phyloP scores from a whole-genome alignment of 2,888 invertebrate species.

The Cheilosia vulpina region DNA sequence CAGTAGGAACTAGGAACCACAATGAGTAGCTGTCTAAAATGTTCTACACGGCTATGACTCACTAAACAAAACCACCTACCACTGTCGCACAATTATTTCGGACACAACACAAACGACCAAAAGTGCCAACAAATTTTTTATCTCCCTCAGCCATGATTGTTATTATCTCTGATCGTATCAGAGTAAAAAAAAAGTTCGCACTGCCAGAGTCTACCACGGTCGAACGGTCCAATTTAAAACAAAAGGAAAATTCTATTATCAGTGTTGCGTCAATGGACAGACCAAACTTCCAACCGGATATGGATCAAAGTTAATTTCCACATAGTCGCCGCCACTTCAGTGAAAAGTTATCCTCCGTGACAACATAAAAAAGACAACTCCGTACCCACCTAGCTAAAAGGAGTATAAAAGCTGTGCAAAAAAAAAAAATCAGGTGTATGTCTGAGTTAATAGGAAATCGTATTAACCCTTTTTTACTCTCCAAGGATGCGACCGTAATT shows the following conservation, averaged over 20 bases:
- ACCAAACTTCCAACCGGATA: not conserved
- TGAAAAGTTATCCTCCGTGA: not conserved
- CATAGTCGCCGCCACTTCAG: not conserved
- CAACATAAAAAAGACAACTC: not conserved
- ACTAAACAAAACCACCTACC: too few relatives aligned
- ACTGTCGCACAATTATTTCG: too few relatives aligned
- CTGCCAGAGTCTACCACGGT: not conserved
- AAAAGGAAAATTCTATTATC: not conserved
- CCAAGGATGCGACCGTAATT: slow-evolving; percentile 10
- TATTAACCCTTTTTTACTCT: not conserved
- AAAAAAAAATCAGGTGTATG: slow-evolving; percentile 3
- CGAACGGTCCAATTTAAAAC: not conserved
- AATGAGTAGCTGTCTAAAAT: too few relatives aligned
- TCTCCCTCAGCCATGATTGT: too few relatives aligned
- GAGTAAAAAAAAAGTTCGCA: too few relatives aligned
- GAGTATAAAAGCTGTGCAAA: not conserved
- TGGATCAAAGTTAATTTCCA: not conserved
- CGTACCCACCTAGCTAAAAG: not conserved
- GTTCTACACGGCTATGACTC: too few relatives aligned
- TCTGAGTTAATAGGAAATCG: not conserved
- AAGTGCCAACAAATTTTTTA: too few relatives aligned
- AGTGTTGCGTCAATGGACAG: not conserved
- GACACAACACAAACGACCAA: too few relatives aligned
- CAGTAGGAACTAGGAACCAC: too few relatives aligned
- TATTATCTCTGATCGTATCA: too few relatives aligned